Evolutionary conservation across 2,113 vertebrate species (phyloP).

Genomic region (Rhinolophus ferrumequinum): DNA sequence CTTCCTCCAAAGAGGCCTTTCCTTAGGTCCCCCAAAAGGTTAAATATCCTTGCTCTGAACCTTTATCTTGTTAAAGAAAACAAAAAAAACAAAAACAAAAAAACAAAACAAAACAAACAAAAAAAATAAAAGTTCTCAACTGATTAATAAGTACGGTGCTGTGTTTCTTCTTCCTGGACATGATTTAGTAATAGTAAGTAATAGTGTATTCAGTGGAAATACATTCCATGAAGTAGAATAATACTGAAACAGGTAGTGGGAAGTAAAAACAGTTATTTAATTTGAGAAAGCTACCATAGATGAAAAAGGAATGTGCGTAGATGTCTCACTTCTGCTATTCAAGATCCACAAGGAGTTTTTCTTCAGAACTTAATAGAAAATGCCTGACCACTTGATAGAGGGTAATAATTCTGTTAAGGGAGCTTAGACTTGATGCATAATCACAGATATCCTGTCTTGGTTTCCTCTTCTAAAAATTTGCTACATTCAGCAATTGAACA

Average conservation of each 20-base stretch:
- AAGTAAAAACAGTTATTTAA: conserved; percentile 12
- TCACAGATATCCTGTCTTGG: background rate
- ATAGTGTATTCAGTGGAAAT: background rate
- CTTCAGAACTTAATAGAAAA: background rate
- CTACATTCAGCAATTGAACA: background rate
- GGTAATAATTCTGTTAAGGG: background rate
- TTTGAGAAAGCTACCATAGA: background rate
- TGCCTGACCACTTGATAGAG: background rate
- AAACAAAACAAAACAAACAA: too few species aligned
- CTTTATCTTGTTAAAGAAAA: background rate
- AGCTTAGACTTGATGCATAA: background rate
- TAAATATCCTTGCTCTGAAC: background rate
- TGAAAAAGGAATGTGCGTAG: background rate
- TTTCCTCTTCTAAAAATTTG: background rate
- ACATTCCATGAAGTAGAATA: background rate
- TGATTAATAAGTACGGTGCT: background rate
- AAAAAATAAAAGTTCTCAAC: too few species aligned
- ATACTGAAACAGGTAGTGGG: background rate
- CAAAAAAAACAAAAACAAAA: background rate
- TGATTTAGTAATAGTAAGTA: conserved; percentile 20
- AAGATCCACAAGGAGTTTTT: background rate
- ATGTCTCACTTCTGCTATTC: background rate
- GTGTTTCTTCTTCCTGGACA: background rate
- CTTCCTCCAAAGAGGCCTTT: background rate
- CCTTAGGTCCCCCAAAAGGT: background rate